Percentiles rank a stretch among this genome's conserved stretches.
Evolutionary conservation across 2,113 vertebrate genomes (phyloP).

Genomic region (Eulacestoma nigropectus): DNA sequence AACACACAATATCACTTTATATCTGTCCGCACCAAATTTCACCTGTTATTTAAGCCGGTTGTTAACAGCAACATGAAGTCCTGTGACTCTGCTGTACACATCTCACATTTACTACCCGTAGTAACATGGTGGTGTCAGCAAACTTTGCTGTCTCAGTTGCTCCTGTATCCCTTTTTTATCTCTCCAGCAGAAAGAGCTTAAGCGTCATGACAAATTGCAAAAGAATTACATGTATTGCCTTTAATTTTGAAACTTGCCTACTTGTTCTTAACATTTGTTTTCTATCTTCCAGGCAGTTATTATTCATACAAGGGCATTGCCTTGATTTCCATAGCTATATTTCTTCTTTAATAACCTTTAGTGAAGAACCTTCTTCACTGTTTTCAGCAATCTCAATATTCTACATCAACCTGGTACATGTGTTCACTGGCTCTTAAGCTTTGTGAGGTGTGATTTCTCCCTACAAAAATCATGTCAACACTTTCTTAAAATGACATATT

Average conservation of each 20-base stretch:
- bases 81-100: not conserved
- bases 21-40: not conserved
- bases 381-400: not conserved
- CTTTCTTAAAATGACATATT: not conserved
- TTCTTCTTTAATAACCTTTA: not conserved
- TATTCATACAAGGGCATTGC: not conserved
- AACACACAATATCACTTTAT: not conserved
- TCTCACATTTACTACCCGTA: not conserved
- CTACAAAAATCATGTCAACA: not conserved
- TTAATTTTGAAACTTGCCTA: not conserved
- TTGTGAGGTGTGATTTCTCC: not conserved
- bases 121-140: not conserved
- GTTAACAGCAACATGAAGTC: not conserved
- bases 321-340: not conserved
- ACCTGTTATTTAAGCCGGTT: not conserved
- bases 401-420: not conserved
- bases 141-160: not conserved
- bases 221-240: not conserved
- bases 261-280: not conserved
- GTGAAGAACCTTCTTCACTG: not conserved
- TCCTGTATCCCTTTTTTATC: not conserved
- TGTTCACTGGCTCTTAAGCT: not conserved
- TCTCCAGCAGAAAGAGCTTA: not conserved
- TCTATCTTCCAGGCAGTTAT: not conserved
- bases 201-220: not conserved